Evolutionary conservation across 2,888 invertebrate genomes (phyloP).

Genomic region (Nephrotoma flavescens): DNA sequence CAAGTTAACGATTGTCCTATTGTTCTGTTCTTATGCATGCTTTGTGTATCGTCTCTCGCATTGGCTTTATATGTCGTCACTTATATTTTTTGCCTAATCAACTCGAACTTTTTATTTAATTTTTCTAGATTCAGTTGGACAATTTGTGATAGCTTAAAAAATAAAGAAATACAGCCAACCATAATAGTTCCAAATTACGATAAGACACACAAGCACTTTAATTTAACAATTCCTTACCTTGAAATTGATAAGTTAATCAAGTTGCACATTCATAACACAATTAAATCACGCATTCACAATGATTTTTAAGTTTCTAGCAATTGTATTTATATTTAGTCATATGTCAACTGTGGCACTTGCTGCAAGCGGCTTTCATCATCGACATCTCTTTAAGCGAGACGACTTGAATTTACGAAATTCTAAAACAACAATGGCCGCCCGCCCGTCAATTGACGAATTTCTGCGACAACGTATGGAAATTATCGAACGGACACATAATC

Average conservation of each 20-base stretch:
- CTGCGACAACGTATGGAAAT: constrained; percentile 30
- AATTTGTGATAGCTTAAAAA: neutral
- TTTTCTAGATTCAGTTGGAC: neutral
- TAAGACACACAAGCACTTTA: neutral
- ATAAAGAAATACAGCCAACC: neutral
- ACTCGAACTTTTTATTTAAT: neutral
- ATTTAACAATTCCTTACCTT: neutral
- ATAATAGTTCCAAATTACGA: neutral
- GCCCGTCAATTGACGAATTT: constrained; percentile 18
- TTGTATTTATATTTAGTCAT: neutral
- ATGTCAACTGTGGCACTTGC: neutral
- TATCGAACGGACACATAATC: constrained; percentile 33
- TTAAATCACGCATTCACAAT: neutral
- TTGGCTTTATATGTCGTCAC: neutral
- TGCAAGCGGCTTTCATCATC: neutral
- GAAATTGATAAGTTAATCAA: neutral
- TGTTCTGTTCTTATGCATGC: neutral
- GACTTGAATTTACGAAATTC: neutral
- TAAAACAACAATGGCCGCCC: constrained; percentile 19
- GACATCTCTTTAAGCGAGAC: neutral
- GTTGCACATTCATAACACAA: neutral
- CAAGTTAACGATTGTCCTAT: neutral
- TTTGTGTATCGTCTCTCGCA: neutral
- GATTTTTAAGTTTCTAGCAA: neutral
- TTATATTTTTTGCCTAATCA: neutral